These are phyloP conservation scores for Arrhopalites spinosus DNA, from an alignment of 2,888 invertebrate species.

Conservation along the genomic window DNA sequence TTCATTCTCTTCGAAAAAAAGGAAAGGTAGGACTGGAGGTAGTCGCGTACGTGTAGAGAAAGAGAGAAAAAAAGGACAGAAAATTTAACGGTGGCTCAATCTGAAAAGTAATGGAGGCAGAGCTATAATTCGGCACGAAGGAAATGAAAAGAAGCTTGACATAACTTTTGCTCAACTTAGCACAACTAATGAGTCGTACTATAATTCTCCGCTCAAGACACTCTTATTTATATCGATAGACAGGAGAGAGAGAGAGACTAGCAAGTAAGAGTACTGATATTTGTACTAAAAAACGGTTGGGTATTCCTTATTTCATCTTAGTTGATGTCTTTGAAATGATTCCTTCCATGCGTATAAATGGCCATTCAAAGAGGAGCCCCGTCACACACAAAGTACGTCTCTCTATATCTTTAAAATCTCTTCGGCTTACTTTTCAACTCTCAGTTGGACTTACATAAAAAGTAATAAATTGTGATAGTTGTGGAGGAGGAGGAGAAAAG, in stretches of 20 bases:
- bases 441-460: neutral
- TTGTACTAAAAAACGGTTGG: neutral
- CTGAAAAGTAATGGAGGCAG: neutral
- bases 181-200: constrained; percentile 31
- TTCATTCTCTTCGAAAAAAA: no score
- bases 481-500: no score
- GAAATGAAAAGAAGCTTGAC: neutral
- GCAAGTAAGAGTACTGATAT: no score
- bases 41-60: no score
- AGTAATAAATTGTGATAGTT: no score
- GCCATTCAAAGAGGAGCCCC: neutral
- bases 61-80: no score
- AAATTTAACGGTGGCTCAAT: no score
- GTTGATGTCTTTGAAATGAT: constrained; percentile 14
- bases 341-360: constrained; percentile 14
- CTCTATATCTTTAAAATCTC: neutral
- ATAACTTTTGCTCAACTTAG: constrained; percentile 33
- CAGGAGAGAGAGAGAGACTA: neutral
- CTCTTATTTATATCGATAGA: constrained; percentile 27
- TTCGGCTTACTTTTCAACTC: neutral
- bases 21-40: no score
- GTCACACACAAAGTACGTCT: neutral
- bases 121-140: no score
- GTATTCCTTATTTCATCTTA: neutral
- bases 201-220: constrained; percentile 23